These are phyloP conservation scores for Oscheius sp. DNA, from an alignment of 2,888 invertebrate species.

Conservation along the genomic window DNA sequence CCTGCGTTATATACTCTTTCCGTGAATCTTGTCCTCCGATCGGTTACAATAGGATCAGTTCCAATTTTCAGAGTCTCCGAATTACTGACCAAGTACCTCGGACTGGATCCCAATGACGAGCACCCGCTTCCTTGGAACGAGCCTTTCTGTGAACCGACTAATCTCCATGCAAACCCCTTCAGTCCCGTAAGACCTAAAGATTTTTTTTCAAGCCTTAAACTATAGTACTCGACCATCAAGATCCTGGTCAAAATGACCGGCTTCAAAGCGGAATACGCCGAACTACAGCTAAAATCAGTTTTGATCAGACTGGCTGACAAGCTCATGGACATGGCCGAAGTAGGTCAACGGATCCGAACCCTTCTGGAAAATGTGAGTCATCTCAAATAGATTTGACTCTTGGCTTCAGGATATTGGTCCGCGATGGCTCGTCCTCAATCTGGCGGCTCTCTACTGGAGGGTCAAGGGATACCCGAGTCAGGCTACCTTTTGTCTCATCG, in stretches of 20 bases:
- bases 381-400: neutral
- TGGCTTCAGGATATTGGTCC: conserved; percentile 81
- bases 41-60: too few species aligned
- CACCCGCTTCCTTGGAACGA: conserved; percentile 85
- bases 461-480: conserved; percentile 81
- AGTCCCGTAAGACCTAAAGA: conserved; percentile 12
- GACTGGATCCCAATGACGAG: conserved; percentile 79
- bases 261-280: conserved; percentile 33
- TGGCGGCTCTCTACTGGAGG: conserved; percentile 85
- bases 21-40: too few species aligned
- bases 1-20: neutral
- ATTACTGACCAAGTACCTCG: conserved; percentile 80
- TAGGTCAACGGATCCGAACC: conserved; percentile 83
- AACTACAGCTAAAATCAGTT: conserved; percentile 43
- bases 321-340: conserved; percentile 78
- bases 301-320: conserved; percentile 54
- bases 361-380: conserved; percentile 80
- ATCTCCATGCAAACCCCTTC: conserved; percentile 21
- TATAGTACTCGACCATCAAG: conserved; percentile 7
- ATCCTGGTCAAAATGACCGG: conserved; percentile 1
- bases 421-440: conserved; percentile 82
- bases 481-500: conserved; percentile 81
- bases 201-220: neutral
- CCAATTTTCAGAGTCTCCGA: conserved; percentile 73
- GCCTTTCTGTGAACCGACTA: conserved; percentile 78